Conservation (phyloP, 2,113 vertebrate species). For the Todiramphus saurophagus region DNA sequence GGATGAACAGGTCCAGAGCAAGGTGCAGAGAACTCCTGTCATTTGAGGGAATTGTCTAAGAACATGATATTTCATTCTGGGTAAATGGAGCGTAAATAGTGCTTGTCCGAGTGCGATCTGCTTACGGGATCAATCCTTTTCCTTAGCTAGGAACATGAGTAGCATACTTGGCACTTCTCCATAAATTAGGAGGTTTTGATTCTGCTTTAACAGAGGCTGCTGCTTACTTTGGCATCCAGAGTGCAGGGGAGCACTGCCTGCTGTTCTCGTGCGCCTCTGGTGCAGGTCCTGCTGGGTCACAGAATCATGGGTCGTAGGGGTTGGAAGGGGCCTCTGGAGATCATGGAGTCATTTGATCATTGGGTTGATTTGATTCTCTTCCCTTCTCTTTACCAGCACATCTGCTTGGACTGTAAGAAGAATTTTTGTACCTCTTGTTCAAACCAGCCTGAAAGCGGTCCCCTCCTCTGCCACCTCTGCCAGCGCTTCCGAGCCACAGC, state of each 20-base stretch:
- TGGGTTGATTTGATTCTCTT: neutral
- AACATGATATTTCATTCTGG: neutral
- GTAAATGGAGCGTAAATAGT: neutral
- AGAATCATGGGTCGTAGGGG: no score
- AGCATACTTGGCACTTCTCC: neutral
- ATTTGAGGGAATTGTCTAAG: neutral
- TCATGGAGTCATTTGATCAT: no score
- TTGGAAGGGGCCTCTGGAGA: no score
- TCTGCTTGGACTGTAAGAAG: conserved; percentile 92
- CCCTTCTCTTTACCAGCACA: conserved; percentile 74
- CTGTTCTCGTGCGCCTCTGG: accelerated
- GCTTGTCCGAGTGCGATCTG: neutral
- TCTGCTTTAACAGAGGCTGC: neutral
- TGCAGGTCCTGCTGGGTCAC: neutral
- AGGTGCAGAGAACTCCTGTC: neutral
- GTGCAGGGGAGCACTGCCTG: neutral
- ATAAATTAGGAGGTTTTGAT: neutral
- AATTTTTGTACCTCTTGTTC: conserved; percentile 85
- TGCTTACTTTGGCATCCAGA: neutral
- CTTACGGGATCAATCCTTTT: neutral
- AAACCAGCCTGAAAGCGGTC: conserved; percentile 73
- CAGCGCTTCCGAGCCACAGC: conserved; percentile 87
- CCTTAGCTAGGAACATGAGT: neutral
- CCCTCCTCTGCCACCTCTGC: conserved; percentile 90
- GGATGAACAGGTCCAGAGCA: neutral